Conservation (phyloP, 2,113 vertebrate species). For the Rhinopomastus cyanomelas region DNA sequence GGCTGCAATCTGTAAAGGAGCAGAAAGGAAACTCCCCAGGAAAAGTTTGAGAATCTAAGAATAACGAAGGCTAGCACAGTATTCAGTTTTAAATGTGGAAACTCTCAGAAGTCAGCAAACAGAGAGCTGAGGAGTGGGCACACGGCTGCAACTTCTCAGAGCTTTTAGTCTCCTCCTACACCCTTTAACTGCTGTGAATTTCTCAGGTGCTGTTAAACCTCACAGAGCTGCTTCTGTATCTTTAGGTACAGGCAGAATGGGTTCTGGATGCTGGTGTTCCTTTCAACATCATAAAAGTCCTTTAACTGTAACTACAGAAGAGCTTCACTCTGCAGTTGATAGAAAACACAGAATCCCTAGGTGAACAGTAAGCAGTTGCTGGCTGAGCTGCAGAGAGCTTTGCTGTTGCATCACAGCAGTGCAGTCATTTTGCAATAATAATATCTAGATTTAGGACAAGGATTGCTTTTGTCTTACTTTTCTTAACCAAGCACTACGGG, state of each 20-base stretch:
- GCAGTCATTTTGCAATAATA: background rate
- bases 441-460: background rate
- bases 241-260: background rate
- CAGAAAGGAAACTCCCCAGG: background rate
- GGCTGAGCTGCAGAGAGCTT: background rate
- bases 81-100: background rate
- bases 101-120: background rate
- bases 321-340: background rate
- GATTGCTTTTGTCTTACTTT: constrained; percentile 2
- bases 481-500: background rate
- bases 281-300: background rate
- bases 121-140: background rate
- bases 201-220: background rate
- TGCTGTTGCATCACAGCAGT: background rate
- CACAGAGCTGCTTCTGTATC: background rate
- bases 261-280: background rate
- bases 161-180: background rate
- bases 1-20: background rate
- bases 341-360: background rate
- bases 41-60: background rate
- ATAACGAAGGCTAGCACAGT: background rate
- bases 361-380: background rate
- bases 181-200: background rate
- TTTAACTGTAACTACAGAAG: background rate
- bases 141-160: background rate